Conservation (phyloP, 2,113 vertebrate genomes). For the Sebastes fasciatus region DNA sequence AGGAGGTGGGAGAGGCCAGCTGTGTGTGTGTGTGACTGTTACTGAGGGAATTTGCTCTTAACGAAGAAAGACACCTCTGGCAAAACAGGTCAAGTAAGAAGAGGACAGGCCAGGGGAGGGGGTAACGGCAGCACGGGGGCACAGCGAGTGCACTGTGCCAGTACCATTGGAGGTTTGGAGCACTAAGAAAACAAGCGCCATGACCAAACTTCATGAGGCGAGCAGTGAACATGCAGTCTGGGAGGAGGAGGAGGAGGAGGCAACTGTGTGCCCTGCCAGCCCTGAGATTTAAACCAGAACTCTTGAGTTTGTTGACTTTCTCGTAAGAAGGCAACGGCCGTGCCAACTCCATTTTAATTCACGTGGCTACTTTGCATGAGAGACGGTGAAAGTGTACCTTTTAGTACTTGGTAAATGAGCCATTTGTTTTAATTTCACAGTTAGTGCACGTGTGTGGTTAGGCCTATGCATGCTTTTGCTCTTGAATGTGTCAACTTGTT, state of each 20-base stretch:
- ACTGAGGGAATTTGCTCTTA: conserved; percentile 59
- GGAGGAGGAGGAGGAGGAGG: conserved; percentile 41
- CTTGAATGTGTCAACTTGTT: conserved; percentile 38
- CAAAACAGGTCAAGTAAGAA: conserved; percentile 46
- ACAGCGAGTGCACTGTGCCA: conserved; percentile 55
- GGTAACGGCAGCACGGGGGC: conserved; percentile 35
- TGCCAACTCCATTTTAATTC: conserved; percentile 63
- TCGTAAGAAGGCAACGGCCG: conserved; percentile 65
- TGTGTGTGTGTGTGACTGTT: conserved; percentile 47
- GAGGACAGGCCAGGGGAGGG: conserved; percentile 36
- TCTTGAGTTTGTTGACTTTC: conserved; percentile 75
- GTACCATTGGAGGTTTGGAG: conserved; percentile 57
- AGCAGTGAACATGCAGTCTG: conserved; percentile 61
- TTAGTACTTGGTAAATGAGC: conserved; percentile 55
- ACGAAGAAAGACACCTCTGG: conserved; percentile 69
- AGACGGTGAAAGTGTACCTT: conserved; percentile 55
- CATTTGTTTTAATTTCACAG: conserved; percentile 56
- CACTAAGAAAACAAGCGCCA: conserved; percentile 65
- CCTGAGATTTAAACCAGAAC: conserved; percentile 70
- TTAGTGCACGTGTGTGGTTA: conserved; percentile 12
- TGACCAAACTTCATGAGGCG: conserved; percentile 65
- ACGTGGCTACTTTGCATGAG: conserved; percentile 77
- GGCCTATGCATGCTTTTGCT: conserved; percentile 19
- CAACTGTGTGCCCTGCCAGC: conserved; percentile 52
- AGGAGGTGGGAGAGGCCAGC: conserved; percentile 63